phyloP scores from a whole-genome alignment of 1,140 invertebrate species.

The Meloidogyne chitwoodi region DNA sequence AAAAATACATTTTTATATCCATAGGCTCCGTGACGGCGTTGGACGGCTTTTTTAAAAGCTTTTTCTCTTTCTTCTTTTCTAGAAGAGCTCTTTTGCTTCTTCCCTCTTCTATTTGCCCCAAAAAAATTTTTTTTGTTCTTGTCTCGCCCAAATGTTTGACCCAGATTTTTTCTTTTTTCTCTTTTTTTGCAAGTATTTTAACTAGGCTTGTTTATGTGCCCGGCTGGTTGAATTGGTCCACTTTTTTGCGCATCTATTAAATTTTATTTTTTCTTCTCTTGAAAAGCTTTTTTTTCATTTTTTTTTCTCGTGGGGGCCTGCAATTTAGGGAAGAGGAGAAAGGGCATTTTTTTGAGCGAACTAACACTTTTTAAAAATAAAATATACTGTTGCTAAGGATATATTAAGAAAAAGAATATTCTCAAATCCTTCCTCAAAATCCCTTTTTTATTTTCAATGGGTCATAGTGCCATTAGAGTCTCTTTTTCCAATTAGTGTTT shows the following conservation, averaged over 20 bases:
- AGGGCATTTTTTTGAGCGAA: no score
- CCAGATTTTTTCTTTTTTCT: background rate
- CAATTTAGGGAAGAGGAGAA: no score
- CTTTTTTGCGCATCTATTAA: background rate
- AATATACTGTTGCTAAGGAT: no score
- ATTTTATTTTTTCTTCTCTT: background rate
- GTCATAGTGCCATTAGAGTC: no score
- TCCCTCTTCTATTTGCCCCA: background rate
- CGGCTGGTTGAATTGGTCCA: background rate
- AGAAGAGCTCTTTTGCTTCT: background rate
- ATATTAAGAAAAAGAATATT: no score
- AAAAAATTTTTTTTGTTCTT: background rate
- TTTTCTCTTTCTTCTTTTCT: background rate
- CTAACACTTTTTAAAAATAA: no score
- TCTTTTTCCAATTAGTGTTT: no score
- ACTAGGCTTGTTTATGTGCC: background rate
- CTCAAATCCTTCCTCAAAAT: no score
- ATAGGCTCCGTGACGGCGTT: background rate
- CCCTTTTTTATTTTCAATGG: no score
- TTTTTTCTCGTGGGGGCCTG: background rate
- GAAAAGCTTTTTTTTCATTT: background rate
- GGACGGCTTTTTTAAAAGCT: background rate
- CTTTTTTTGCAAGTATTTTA: background rate
- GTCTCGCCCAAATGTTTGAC: background rate
- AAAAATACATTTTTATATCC: background rate